Base-by-base conservation (phyloP, 2,113 vertebrate genomes). In the Chamaea fasciata region DNA sequence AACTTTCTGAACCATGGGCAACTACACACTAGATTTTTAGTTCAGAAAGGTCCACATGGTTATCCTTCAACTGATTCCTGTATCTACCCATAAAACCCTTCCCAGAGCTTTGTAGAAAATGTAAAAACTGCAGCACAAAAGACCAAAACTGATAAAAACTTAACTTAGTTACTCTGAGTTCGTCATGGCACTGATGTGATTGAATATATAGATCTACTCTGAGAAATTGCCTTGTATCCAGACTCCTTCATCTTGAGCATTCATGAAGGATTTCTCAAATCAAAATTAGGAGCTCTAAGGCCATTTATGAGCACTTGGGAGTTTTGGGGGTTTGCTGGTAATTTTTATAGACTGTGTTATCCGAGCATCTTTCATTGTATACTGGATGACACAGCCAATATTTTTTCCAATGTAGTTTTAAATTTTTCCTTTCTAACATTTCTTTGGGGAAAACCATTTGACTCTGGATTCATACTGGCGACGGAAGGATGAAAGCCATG, bases 101-200 rank as follows among this genome's bases (percentile, higher is more conserved):
- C 47, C 22, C 22, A 79, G 62, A 50, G 22, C 13, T 75, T 64
- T n/a, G 9, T 23, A 52, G 33, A 69, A 69, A 90, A 77, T 14
- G 1, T 22, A 63, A 53, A 22, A 78, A 17, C 20, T 49, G 22
- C 26, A 71, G 15, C 44, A 83, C 15, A 42, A 56, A 75, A 82
- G 16, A 49, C 15, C 9, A 46, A 64, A 91, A 46, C 2, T 15
- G 19, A 60, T 17, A 78, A 82, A 75, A 62, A 70, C 10, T 9
- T 19, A 64, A 60, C n/a, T 71, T 57, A 31, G 21, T 87, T 56
- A 47, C 10, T 87, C 28, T 73, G 35, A 55, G 24, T 71, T 92
- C 63, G 75, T 37, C 42, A 49, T 15, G 15, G n/a, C 1, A 3
- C 6, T 41, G 35, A 42, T 0, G 0, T 19, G 35, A 73, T 8